Conservation (phyloP, 2,113 vertebrate genomes). For the Pituophis catenifer region DNA sequence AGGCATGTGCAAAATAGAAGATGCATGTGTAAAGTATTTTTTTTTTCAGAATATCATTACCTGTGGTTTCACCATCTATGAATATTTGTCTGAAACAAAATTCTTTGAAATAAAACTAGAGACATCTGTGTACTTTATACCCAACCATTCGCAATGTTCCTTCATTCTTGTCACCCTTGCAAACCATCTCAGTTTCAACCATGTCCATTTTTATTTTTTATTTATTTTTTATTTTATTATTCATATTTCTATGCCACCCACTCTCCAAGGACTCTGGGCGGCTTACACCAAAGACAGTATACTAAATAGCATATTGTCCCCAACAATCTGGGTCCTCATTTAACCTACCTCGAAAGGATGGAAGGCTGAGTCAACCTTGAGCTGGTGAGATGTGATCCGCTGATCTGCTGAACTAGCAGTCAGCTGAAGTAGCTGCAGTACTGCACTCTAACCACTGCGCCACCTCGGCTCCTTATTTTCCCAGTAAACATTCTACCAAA, state of each 20-base stretch:
- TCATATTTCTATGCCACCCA: no score
- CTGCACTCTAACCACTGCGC: no score
- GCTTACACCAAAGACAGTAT: no score
- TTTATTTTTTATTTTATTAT: no score
- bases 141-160: not conserved
- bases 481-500: not conserved
- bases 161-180: not conserved
- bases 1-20: not conserved
- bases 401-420: no score
- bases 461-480: not conserved
- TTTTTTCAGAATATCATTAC: not conserved
- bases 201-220: not conserved
- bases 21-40: not conserved
- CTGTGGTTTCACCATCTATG: not conserved
- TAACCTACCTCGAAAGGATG: no score
- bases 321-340: no score
- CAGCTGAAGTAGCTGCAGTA: no score
- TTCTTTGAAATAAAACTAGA: not conserved
- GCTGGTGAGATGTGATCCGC: no score
- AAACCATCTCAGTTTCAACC: not conserved
- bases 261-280: no score
- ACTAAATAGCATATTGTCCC: no score
- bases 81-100: not conserved
- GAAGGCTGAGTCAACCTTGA: no score
- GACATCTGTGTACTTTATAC: not conserved